phyloP scores from a whole-genome alignment of 2,888 invertebrate genomes.

The Agonopterix heracliana region DNA sequence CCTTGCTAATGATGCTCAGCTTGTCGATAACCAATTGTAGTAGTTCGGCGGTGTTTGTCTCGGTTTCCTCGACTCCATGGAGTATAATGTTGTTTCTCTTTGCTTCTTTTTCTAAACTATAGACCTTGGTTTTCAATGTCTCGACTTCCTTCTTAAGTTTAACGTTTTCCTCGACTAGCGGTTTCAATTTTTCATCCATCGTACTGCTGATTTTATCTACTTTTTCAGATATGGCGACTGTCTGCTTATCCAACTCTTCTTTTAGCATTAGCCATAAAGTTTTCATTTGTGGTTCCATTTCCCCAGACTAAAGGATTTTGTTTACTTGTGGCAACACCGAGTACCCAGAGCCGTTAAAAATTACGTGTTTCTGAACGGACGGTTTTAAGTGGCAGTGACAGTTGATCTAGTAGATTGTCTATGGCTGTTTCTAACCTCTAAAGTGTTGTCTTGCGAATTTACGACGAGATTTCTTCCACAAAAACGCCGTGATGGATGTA shows the following conservation, averaged over 20 bases:
- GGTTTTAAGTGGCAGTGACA: no score
- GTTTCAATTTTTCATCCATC: not conserved
- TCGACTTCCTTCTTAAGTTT: not conserved
- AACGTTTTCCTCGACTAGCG: not conserved
- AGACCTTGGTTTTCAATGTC: not conserved
- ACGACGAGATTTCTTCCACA: no score
- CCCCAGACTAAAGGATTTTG: no score
- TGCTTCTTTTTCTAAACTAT: not conserved
- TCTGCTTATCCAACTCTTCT: not conserved
- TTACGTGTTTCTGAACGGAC: no score
- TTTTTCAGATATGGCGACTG: not conserved
- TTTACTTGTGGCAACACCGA: no score
- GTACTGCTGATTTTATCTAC: not conserved
- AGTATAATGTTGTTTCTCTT: not conserved
- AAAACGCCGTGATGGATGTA: no score
- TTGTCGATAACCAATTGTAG: not conserved
- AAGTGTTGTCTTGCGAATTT: no score
- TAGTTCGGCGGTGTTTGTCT: not conserved
- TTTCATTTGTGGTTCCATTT: not conserved
- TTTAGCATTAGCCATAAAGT: not conserved
- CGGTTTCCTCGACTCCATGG: not conserved
- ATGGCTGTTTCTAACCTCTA: no score
- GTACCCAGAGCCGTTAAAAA: no score
- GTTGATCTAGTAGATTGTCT: no score
- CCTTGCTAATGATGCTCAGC: not conserved